These are phyloP conservation scores for Orthosia gracilis DNA, from an alignment of 2,888 invertebrate species.

Conservation along the genomic window DNA sequence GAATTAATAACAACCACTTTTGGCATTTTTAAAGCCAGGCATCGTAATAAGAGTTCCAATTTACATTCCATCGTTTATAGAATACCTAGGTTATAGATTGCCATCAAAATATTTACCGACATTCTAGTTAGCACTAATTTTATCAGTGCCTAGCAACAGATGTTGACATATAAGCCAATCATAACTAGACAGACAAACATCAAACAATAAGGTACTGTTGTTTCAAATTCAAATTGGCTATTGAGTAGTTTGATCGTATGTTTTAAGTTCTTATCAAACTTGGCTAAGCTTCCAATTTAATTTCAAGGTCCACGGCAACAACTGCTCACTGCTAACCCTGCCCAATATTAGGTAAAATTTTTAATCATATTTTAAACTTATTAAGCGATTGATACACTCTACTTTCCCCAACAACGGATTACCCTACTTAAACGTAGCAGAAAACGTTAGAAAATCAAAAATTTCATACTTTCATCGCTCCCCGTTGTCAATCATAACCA, in stretches of 20 bases:
- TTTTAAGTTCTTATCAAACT: not conserved
- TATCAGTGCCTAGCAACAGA: conserved; percentile 17
- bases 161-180: not conserved
- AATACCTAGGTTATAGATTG: conserved; percentile 8
- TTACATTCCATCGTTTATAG: not conserved
- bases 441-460: conserved; percentile 51
- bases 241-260: not conserved
- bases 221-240: not conserved
- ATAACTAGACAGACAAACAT: conserved; percentile 24
- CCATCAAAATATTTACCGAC: conserved; percentile 1
- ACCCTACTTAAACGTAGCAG: conserved; percentile 38
- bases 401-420: conserved; percentile 40
- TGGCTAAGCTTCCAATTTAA: no score
- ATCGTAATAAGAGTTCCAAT: not conserved
- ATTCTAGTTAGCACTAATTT: not conserved
- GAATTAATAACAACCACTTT: not conserved
- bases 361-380: conserved; percentile 5
- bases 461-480: conserved; percentile 55
- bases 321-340: not conserved
- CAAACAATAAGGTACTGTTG: not conserved
- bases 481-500: conserved; percentile 51
- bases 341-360: not conserved
- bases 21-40: not conserved
- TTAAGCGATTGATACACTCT: conserved; percentile 32
- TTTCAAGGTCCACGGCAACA: not conserved